Base-by-base conservation (phyloP, 2,888 invertebrate species). In the Fragum sueziense region DNA sequence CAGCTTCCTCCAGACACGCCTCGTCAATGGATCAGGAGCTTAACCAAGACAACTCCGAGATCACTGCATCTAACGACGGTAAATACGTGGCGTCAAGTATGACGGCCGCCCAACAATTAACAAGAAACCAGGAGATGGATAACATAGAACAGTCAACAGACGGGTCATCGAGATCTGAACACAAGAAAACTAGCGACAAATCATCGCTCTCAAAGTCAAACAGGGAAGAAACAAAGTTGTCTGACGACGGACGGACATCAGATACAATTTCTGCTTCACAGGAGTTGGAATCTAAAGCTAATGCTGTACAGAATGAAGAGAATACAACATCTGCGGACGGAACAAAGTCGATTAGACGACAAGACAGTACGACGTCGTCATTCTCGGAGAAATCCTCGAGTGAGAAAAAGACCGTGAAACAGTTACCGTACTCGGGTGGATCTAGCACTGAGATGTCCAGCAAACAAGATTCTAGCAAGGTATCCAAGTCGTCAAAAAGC, bases 1-100 rank as follows among this genome's bases (percentile, higher is more conserved):
- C 77, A n/a, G 77, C 81, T 11, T 69, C 81, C 6, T 77, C 81
- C 4, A 57, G 81, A 41, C 81, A 81, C 37, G 81, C 75, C 51
- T 59, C 74, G 4, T 81, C 81, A 6, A 74, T 74, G 59, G 81
- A 81, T 37, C 81, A 81, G 62, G 75, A 77, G 22, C 37, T 81
- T 20, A 68, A 77, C 29, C 68, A 75, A 34, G 77, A 81, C 47
- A 70, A 67, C n/a, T 71, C 74, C 17, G 61, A 72, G 37, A 34
- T 74, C 1, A 33, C 70, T 11, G 65, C 70, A n/a, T 81, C 81
- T 27, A 68, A 65, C 22, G 77, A 81, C 51, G 81, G 81, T 7
- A 74, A 61, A 29, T 22, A 34, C 9, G 57, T 71, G 9, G 41
- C 62, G 4, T 61, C 77, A 22, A 74, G 67, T 41, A 74, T 81